A percentile compares a stretch with the other conserved stretches of the same genome.
Conservation (phyloP, 2,113 vertebrate genomes). For the Onychostruthus taczanowskii region DNA sequence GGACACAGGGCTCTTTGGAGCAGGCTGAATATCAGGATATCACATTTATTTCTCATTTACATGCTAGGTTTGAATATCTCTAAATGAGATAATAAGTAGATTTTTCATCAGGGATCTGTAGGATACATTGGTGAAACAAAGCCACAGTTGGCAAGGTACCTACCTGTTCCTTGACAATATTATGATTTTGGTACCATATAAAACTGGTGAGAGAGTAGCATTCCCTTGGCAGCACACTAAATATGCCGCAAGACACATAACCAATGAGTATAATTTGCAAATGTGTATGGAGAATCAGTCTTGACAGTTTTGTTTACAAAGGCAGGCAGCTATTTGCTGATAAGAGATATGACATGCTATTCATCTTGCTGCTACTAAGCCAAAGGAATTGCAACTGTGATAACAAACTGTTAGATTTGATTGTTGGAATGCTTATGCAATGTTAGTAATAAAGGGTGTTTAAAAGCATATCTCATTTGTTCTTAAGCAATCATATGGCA, state of each 20-base stretch:
- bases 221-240: not conserved
- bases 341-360: constrained; percentile 51
- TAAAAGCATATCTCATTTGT: constrained; percentile 43
- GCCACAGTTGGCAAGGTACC: not conserved
- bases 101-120: not conserved
- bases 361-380: constrained; percentile 41
- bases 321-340: constrained; percentile 53
- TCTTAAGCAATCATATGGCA: constrained; percentile 38
- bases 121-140: not conserved
- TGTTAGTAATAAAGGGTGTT: constrained; percentile 48
- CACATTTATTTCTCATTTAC: not conserved
- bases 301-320: constrained; percentile 56
- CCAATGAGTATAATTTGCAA: constrained; percentile 29
- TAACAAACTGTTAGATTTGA: constrained; percentile 64
- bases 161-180: not conserved
- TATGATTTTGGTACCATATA: not conserved
- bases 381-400: constrained; percentile 48
- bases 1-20: not conserved
- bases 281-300: constrained; percentile 26
- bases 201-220: not conserved
- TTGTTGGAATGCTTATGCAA: constrained; percentile 59
- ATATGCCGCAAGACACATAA: not conserved
- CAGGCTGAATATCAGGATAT: not conserved
- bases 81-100: not conserved
- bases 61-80: not conserved